These are phyloP conservation scores for Rhea pennata DNA, from an alignment of 2,113 vertebrate genomes.

Conservation along the genomic window DNA sequence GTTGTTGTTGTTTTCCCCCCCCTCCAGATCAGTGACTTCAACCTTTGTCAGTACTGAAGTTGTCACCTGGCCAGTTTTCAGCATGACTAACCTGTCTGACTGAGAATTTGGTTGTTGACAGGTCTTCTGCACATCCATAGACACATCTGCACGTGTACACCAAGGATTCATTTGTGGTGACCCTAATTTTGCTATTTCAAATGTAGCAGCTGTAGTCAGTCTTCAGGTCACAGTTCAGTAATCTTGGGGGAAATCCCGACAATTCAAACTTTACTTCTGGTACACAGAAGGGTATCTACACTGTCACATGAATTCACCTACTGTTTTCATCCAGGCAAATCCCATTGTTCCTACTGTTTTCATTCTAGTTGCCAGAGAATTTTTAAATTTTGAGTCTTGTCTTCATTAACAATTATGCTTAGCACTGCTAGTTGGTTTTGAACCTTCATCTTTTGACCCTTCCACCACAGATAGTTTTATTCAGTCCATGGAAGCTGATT, in stretches of 20 bases:
- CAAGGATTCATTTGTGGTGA: background rate
- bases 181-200: background rate
- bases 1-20: background rate
- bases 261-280: background rate
- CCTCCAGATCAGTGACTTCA: background rate
- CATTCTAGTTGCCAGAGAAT: background rate
- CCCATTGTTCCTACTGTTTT: background rate
- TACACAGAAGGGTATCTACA: background rate
- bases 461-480: background rate
- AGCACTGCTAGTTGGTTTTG: background rate
- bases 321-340: background rate
- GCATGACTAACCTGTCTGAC: background rate
- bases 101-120: background rate
- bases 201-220: background rate
- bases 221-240: background rate
- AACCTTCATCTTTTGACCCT: background rate
- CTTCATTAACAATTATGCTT: background rate
- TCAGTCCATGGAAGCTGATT: background rate
- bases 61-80: background rate
- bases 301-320: background rate
- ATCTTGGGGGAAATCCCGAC: background rate
- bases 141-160: background rate
- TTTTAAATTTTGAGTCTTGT: background rate
- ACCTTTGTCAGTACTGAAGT: background rate
- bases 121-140: background rate